Evolutionary conservation across 1,140 invertebrate genomes (phyloP), one percentile per base, ranked within the genome.

Genomic region (Drosophila asahinai): DNA sequence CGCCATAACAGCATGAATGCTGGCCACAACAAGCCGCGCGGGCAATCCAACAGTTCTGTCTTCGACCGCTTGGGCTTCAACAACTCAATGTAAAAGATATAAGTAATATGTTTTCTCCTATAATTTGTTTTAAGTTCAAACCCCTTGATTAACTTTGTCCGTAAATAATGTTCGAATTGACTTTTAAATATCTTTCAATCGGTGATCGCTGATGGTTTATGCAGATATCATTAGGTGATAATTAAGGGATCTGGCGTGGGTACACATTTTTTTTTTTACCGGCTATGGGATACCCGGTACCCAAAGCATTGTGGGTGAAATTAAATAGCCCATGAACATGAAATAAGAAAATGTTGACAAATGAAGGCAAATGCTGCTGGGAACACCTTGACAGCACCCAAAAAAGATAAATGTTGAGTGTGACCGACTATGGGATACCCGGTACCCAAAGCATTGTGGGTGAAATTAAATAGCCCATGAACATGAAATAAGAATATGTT

Each of bases 41-140:
- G 47, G 42, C 57, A 81, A 65, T 5, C 71, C 3, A 40, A 22
- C 17, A 77, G 76, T 7, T 92, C 90, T 14, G 92, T 93, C 15
- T 93, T 93, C 38, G 86, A 93, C 64, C 83, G 92, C n/a, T 64
- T 93, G 30, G 92, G 92, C 15, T 91, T 92, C 47, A 91, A 91
- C 59, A 92, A 84, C 36, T 89, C 81, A 27, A 60, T 89, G 40
- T 89, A 82, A 79, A 74, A 81, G 48, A 38, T 25, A 30, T 52
- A 52, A 61, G 12, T 67, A 54, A 43, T 63, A 36, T 73, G 68
- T 63, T 77, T 65, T 70, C 48, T 27, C 19, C 15, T 48, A 52
- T 25, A 52, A 76, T 61, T 77, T 65, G 19, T 72, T 49, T 63
- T 73, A 80, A 70, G 67, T 67, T 64, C 51, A 54, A 48, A 43